Evolutionary conservation across 1,140 invertebrate genomes (phyloP), one percentile per base, ranked within the genome.

Genomic region (Phocides pigmalion): DNA sequence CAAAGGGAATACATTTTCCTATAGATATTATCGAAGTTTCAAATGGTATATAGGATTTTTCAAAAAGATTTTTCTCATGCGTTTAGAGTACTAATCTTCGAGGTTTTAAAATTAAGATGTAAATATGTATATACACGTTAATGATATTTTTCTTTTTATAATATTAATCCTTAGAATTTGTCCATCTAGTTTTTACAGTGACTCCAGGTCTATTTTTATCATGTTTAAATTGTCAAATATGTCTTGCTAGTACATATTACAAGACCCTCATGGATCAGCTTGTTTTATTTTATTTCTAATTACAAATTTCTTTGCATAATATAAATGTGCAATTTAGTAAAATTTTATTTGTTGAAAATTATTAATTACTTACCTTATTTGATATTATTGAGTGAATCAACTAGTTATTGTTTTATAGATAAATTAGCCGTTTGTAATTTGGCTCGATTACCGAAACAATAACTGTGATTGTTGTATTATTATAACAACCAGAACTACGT

Each of bases 51-150:
- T 63, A 71, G 37, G 56, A 56, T 49, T 66, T 53, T 68, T 62
- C 51, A 70, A 72, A 70, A 65, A 68, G 54, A 62, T 73, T 69
- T 56, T 70, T 70, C 73, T 72, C 62, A 70, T 74, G 64, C 56
- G 61, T 76, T 69, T 72, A 65, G 66, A 62, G 62, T 72, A 71
- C 61, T 66, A 74, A 76, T 69, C 64, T 70, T 64, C 70, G 65
- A 76, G 71, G 56, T 42, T 72, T 66, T 81, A 72, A 89, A 84
- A 83, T 82, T 87, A 87, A 87, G 79, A 81, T 89, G 87, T 89
- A 89, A 89, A 89, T 89, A 89, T 89, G 87, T 89, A 89, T 83
- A 89, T 89, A 89, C 73, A 83, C 67, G 66, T 79, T 84, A 80
- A 79, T 80, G 69, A 78, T 80, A 80, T 78, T 76, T 76, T 66